A percentile compares a stretch with the other conserved stretches of the same genome.
Evolutionary conservation across 2,797 vertebrate genomes (phyloP).

Genomic region (Mormyrus hasselquistii): DNA sequence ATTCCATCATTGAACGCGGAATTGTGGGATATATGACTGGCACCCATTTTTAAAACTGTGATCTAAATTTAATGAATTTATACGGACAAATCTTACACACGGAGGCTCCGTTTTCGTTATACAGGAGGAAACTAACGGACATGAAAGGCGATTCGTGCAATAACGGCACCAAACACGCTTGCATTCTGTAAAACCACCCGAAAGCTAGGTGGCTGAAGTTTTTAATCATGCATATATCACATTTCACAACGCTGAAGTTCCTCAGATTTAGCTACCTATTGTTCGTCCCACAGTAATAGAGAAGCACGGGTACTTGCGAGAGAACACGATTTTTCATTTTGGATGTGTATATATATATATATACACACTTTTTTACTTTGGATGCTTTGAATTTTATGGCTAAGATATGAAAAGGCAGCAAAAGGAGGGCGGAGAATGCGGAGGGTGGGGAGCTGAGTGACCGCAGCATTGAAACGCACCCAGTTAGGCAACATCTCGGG

Average conservation of each 20-base stretch:
- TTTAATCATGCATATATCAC: background rate
- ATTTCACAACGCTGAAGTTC: background rate
- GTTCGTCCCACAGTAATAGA: background rate
- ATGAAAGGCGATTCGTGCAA: background rate
- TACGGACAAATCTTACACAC: background rate
- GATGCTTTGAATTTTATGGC: background rate
- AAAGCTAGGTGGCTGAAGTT: background rate
- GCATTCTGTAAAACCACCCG: background rate
- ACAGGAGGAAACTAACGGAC: background rate
- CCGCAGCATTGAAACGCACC: slow-evolving; percentile 47
- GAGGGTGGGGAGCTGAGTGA: slow-evolving; percentile 38
- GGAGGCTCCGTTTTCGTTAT: background rate
- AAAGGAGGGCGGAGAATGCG: slow-evolving; percentile 21
- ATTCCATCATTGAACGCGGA: background rate
- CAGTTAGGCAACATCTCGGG: slow-evolving; percentile 52
- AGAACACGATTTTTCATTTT: background rate
- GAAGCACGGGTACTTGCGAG: background rate
- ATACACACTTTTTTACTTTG: background rate
- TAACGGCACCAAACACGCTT: background rate
- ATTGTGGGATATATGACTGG: background rate
- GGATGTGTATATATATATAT: background rate
- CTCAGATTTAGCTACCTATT: background rate
- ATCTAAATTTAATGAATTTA: background rate
- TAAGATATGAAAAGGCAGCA: background rate
- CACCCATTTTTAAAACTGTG: background rate